Base-by-base conservation (phyloP, 2,888 invertebrate genomes). In the Congeria kusceri region DNA sequence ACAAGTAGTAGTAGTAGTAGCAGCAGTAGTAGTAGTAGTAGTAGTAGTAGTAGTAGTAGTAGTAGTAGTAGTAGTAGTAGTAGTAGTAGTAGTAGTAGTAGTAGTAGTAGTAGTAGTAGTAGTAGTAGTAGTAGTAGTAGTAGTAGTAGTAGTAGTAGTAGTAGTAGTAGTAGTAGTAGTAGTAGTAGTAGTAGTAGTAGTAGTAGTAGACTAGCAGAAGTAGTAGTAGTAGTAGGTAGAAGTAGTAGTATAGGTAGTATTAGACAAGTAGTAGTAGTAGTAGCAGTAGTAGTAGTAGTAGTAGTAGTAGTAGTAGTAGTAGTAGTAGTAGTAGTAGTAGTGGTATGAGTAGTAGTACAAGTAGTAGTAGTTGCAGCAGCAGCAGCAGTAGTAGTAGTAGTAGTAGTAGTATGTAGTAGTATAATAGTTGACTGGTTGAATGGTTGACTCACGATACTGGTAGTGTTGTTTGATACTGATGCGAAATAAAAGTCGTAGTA, bases 21-120 rank as follows among this genome's bases (percentile, higher is more conserved):
- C n/a, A n/a, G n/a, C n/a, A n/a, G n/a, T n/a, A n/a, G n/a, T n/a
- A n/a, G n/a, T n/a, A n/a, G n/a, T 46, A 13, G 46, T 46, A 15
- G 46, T 46, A 46, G 46, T 46, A 15, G 46, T 46, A 46, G 46
- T 46, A 46, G 15, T 46, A 46, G 46, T 15, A 46, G 46, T 15
- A 46, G 46, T 46, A 46, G 46, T 46, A 46, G 46, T 13, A 46
- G 46, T 46, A 46, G 46, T 46, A 46, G 46, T 46, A 46, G 46
- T 46, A 46, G 46, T 46, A 46, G 46, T 46, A 46, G 46, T 46
- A 46, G 46, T 46, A 46, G 46, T 46, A 46, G 46, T 46, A 46
- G 46, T 46, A 46, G 46, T 46, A 46, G 46, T 46, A 46, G 46
- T 46, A 46, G 46, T 46, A 46, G 46, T 46, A 46, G 46, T 46